Evolutionary conservation across 1,140 invertebrate genomes (phyloP).

Genomic region (Agrilus planipennis): DNA sequence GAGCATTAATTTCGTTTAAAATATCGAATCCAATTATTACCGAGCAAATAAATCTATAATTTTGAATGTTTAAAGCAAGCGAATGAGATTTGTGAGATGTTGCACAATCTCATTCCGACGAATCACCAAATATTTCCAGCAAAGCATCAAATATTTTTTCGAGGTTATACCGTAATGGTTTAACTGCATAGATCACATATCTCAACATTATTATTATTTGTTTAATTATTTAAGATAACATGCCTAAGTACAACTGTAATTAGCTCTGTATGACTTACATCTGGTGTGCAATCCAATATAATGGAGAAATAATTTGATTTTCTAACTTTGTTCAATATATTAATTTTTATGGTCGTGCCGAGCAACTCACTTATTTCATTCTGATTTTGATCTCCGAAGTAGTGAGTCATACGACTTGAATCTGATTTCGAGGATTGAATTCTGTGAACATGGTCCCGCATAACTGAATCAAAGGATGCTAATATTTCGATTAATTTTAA

Average conservation of each 20-base stretch:
- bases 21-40: conserved; percentile 7
- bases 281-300: conserved; percentile 9
- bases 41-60: conserved; percentile 12
- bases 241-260: conserved; percentile 5
- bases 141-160: conserved; percentile 15
- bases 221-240: conserved; percentile 2
- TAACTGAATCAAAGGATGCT: too few species aligned
- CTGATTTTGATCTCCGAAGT: conserved; percentile 10
- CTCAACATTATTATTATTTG: too few species aligned
- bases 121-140: conserved; percentile 10
- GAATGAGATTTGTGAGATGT: conserved; percentile 3
- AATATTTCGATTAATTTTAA: too few species aligned
- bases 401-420: conserved; percentile 4
- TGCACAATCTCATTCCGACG: conserved; percentile 1
- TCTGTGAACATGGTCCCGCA: too few species aligned
- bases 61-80: conserved; percentile 6
- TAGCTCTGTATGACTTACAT: conserved; percentile 7
- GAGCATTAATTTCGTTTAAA: conserved; percentile 10
- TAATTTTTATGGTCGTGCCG: background rate
- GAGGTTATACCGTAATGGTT: conserved; percentile 12
- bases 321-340: background rate
- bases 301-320: conserved; percentile 4
- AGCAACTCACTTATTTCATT: conserved; percentile 15
- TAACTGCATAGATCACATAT: too few species aligned
- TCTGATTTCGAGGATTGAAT: background rate